Conservation (phyloP, 2,797 vertebrate species). For the Champsocephalus gunnari region DNA sequence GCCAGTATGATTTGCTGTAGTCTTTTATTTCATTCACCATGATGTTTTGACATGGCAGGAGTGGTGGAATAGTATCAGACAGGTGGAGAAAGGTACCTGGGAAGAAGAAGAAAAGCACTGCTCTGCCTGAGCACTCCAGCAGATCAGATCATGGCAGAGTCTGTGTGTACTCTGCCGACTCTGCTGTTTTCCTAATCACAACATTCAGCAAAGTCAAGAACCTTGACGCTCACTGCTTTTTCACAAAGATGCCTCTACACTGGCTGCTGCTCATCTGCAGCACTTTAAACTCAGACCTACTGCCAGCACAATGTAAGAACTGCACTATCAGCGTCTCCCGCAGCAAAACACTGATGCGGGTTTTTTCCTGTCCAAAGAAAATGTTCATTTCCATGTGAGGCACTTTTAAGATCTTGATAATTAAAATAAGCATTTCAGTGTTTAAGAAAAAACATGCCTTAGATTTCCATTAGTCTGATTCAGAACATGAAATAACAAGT, state of each 20-base stretch:
- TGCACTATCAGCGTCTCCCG: slow-evolving; percentile 69
- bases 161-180: slow-evolving; percentile 55
- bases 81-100: slow-evolving; percentile 8
- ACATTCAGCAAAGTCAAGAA: slow-evolving; percentile 76
- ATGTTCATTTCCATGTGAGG: slow-evolving; percentile 17
- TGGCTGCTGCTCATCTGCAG: slow-evolving; percentile 50
- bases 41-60: slow-evolving; percentile 26
- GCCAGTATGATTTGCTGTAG: slow-evolving; percentile 31
- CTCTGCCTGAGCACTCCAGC: slow-evolving; percentile 36
- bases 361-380: slow-evolving; percentile 41
- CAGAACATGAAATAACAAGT: background rate
- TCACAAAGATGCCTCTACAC: slow-evolving; percentile 54
- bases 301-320: slow-evolving; percentile 39
- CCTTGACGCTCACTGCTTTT: slow-evolving; percentile 63
- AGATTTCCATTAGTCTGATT: slow-evolving; percentile 1
- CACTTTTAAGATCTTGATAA: background rate
- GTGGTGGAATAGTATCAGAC: background rate
- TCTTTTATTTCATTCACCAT: slow-evolving; percentile 58
- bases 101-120: background rate
- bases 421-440: background rate
- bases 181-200: slow-evolving; percentile 68
- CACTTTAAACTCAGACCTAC: slow-evolving; percentile 56
- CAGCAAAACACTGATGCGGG: slow-evolving; percentile 31
- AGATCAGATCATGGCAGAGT: slow-evolving; percentile 41
- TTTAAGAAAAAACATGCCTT: slow-evolving; percentile 5